These are phyloP conservation scores for Leucopternis melanops DNA, from an alignment of 2,113 vertebrate species.

Conservation along the genomic window DNA sequence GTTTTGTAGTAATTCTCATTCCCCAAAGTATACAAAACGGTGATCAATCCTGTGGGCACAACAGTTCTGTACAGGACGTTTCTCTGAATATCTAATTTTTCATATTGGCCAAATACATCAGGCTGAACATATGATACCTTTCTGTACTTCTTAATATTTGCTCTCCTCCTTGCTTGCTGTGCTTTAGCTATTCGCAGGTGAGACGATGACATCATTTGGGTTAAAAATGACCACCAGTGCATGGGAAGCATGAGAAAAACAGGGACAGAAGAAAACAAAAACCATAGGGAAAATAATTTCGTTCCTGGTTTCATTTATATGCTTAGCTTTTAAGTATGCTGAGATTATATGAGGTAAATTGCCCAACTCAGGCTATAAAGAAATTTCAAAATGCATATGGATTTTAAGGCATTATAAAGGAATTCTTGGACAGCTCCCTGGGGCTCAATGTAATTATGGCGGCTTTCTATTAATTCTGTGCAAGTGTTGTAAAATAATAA, in stretches of 20 bases:
- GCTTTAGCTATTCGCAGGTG: background rate
- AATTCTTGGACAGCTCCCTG: slow-evolving; percentile 26
- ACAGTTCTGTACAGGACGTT: background rate
- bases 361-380: background rate
- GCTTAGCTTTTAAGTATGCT: background rate
- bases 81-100: background rate
- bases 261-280: background rate
- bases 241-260: background rate
- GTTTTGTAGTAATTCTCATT: background rate
- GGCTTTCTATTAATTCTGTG: slow-evolving; percentile 37
- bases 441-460: background rate
- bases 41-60: background rate
- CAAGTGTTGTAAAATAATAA: slow-evolving; percentile 20
- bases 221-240: background rate
- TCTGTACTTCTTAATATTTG: background rate
- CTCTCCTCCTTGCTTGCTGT: background rate
- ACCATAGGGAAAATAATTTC: background rate
- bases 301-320: background rate
- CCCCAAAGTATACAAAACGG: background rate
- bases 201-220: background rate
- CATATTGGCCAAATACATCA: background rate
- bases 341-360: slow-evolving; percentile 9
- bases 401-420: slow-evolving; percentile 27
- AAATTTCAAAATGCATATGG: background rate
- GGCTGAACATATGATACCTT: background rate